Percentiles rank a stretch among this genome's conserved stretches.
Conservation (phyloP, 64 coral and sea anemone species). For the Porites lutea region DNA sequence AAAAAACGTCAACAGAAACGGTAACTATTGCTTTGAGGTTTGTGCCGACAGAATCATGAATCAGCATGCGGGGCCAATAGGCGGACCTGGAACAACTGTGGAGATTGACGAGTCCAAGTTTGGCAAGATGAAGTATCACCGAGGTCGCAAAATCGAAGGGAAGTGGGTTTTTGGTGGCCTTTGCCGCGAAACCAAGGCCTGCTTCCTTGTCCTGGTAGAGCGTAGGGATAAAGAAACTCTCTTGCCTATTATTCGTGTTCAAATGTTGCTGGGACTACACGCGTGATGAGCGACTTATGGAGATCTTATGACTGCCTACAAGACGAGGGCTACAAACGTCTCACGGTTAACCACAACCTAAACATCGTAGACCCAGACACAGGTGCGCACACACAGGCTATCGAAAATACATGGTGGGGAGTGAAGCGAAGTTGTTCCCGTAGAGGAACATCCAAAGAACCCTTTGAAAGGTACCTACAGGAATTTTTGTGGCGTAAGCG, state of each 20-base stretch:
- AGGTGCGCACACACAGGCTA: constrained; percentile 1
- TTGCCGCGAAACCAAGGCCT: too few relatives aligned
- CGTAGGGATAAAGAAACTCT: not conserved
- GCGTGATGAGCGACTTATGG: constrained; percentile 9
- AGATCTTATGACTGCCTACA: not conserved
- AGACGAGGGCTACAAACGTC: not conserved
- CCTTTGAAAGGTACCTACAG: not conserved
- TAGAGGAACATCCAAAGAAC: not conserved
- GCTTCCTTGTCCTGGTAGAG: too few relatives aligned
- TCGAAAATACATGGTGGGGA: not conserved
- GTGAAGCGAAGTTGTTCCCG: not conserved
- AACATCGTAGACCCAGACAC: constrained; percentile 39
- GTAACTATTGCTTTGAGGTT: too few relatives aligned
- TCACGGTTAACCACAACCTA: constrained; percentile 39
- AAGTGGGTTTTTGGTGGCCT: too few relatives aligned
- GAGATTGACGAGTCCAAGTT: too few relatives aligned
- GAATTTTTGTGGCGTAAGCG: constrained; percentile 2
- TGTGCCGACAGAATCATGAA: too few relatives aligned
- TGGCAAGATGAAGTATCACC: too few relatives aligned
- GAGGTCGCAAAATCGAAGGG: too few relatives aligned
- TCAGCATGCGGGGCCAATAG: too few relatives aligned
- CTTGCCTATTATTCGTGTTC: not conserved
- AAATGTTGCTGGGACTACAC: not conserved
- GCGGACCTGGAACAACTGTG: too few relatives aligned
- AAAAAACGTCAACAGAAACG: too few relatives aligned